Evolutionary conservation across 2,113 vertebrate species (phyloP).

Genomic region (Smithornis capensis): DNA sequence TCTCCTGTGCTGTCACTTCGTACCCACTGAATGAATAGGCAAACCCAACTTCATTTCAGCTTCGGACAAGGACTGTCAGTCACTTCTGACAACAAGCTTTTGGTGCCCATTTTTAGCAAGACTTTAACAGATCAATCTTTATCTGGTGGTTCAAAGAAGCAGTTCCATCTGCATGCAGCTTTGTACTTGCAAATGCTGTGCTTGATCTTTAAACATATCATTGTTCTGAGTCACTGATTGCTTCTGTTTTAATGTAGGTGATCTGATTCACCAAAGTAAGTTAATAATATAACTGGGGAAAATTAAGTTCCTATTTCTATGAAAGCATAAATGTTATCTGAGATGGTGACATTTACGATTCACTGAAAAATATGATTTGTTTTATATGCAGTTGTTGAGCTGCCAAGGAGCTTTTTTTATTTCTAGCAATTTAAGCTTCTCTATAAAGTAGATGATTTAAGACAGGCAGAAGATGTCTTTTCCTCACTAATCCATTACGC

Average conservation of each 20-base stretch:
- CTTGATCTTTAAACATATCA: background rate
- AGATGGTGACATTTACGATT: conserved; percentile 28
- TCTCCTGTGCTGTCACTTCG: background rate
- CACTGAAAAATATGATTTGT: conserved; percentile 32
- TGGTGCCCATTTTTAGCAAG: conserved; percentile 49
- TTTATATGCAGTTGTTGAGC: conserved; percentile 47
- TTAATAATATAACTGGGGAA: conserved; percentile 31
- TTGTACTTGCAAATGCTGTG: background rate
- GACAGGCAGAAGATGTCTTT: conserved; percentile 63
- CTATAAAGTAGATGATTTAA: conserved; percentile 61
- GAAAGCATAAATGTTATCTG: conserved; percentile 48
- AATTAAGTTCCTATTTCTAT: conserved; percentile 39
- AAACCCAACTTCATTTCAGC: conserved; percentile 28
- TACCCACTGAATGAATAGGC: conserved; percentile 13
- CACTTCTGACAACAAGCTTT: conserved; percentile 58
- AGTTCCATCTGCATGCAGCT: conserved; percentile 35
- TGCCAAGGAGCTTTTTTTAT: conserved; percentile 51
- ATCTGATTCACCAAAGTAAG: conserved; percentile 49
- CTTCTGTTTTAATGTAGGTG: conserved; percentile 12
- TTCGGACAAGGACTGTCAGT: conserved; percentile 43
- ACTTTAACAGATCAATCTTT: conserved; percentile 50
- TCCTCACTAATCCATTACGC: conserved; percentile 54
- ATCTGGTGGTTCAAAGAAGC: conserved; percentile 41
- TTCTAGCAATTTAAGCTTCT: conserved; percentile 59
- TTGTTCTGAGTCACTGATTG: conserved; percentile 35